phyloP scores from a whole-genome alignment of 2,888 invertebrate species.

The Lacanobia wlatinum region DNA sequence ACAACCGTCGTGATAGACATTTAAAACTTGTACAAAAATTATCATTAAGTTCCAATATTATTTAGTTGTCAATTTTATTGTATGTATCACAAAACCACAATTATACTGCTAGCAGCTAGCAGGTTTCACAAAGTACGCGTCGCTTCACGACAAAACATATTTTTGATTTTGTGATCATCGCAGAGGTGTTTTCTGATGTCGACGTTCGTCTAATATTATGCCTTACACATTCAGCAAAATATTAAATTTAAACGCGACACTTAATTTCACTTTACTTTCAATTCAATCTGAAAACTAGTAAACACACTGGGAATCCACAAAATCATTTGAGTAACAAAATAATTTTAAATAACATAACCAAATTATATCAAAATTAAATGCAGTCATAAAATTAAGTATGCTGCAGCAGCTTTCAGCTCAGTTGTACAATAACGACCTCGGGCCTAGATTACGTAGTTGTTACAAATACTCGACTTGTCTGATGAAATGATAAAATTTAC shows the following conservation, averaged over 20 bases:
- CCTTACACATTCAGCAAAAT: conserved; percentile 24
- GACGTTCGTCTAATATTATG: conserved; percentile 22
- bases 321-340: conserved; percentile 79
- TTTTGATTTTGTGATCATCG: conserved; percentile 78
- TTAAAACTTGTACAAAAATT: conserved; percentile 87
- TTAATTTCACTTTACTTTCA: conserved; percentile 16
- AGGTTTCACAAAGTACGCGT: conserved; percentile 82
- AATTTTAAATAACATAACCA: conserved; percentile 81
- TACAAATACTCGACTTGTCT: conserved; percentile 49
- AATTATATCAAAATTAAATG: conserved; percentile 81
- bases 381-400: conserved; percentile 82
- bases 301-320: conserved; percentile 75
- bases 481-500: conserved; percentile 35
- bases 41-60: conserved; percentile 80
- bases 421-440: conserved; percentile 71
- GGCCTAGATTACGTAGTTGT: conserved; percentile 55
- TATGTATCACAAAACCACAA: conserved; percentile 89
- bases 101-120: conserved; percentile 90
- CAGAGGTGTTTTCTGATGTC: conserved; percentile 68
- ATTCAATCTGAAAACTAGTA: conserved; percentile 55
- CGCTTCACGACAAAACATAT: conserved; percentile 79
- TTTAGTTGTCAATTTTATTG: conserved; percentile 88
- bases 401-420: conserved; percentile 84
- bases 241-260: conserved; percentile 15
- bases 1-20: conserved; percentile 75